phyloP scores from a whole-genome alignment of 2,797 vertebrate species.

The Brachyrhaphis roseni region DNA sequence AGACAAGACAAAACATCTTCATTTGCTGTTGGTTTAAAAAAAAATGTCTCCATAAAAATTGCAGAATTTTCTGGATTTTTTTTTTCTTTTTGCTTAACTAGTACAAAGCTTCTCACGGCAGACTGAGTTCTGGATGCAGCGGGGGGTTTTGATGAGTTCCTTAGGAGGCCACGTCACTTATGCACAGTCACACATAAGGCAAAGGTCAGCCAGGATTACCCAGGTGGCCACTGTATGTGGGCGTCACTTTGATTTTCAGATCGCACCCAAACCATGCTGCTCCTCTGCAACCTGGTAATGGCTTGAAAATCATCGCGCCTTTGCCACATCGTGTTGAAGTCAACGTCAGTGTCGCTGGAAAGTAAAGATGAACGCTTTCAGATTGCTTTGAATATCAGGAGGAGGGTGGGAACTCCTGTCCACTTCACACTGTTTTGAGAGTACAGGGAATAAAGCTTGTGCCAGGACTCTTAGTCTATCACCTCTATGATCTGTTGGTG shows the following conservation, averaged over 20 bases:
- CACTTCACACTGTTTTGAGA: slow-evolving; percentile 40
- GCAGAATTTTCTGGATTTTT: too few species aligned
- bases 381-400: slow-evolving; percentile 36
- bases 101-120: slow-evolving; percentile 37
- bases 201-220: slow-evolving; percentile 74
- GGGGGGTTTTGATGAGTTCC: slow-evolving; percentile 74
- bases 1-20: background rate
- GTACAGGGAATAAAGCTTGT: slow-evolving; percentile 37
- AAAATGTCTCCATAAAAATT: slow-evolving; percentile 11
- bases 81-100: background rate
- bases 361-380: slow-evolving; percentile 18
- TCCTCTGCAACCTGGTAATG: slow-evolving; percentile 37
- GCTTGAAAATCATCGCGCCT: slow-evolving; percentile 41
- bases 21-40: background rate
- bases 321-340: slow-evolving; percentile 35
- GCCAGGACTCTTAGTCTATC: slow-evolving; percentile 43
- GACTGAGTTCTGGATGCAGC: slow-evolving; percentile 51
- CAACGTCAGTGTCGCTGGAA: slow-evolving; percentile 24
- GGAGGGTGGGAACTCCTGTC: slow-evolving; percentile 44
- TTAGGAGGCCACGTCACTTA: slow-evolving; percentile 75
- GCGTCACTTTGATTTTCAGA: slow-evolving; percentile 72
- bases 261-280: slow-evolving; percentile 46
- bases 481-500: slow-evolving; percentile 16
- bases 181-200: slow-evolving; percentile 75
- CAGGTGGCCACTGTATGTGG: slow-evolving; percentile 71